Conservation (phyloP, 2,888 invertebrate species). For the Dicranocentrus wangi region DNA sequence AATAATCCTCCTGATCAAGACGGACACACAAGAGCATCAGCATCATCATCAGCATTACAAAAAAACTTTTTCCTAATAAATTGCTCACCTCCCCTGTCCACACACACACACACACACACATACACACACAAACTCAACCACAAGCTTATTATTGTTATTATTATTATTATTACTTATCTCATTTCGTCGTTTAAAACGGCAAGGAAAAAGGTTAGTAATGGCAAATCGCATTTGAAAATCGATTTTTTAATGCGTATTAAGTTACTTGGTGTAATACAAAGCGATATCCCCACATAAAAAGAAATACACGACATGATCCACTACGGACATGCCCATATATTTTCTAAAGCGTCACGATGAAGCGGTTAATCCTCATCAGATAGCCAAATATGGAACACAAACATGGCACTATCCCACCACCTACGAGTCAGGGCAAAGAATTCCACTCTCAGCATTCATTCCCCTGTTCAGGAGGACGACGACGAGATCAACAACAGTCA, state of each 20-base stretch:
- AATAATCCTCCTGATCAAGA: too few relatives aligned
- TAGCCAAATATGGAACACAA: conserved; percentile 53
- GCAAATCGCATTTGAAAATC: conserved; percentile 39
- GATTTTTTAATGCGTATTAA: conserved; percentile 51
- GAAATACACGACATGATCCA: conserved; percentile 58
- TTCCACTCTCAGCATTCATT: not conserved
- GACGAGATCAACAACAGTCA: not conserved
- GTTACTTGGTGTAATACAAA: conserved; percentile 28
- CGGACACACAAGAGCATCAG: too few relatives aligned
- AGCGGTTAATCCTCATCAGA: conserved; percentile 66
- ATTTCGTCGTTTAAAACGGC: too few relatives aligned
- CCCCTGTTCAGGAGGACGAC: not conserved
- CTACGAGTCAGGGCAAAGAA: conserved; percentile 43
- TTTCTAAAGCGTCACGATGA: conserved; percentile 63
- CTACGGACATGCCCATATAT: conserved; percentile 64
- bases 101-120: too few relatives aligned
- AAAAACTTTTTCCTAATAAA: too few relatives aligned
- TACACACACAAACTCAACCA: too few relatives aligned
- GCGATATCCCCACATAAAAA: conserved; percentile 18
- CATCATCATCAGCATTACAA: too few relatives aligned
- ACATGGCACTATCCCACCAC: conserved; percentile 50
- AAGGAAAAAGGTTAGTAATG: conserved; percentile 54
- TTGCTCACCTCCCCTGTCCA: too few relatives aligned
- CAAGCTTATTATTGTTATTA: too few relatives aligned
- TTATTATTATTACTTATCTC: too few relatives aligned